Evolutionary conservation across 2,797 vertebrate genomes (phyloP).

Genomic region (Huso huso): DNA sequence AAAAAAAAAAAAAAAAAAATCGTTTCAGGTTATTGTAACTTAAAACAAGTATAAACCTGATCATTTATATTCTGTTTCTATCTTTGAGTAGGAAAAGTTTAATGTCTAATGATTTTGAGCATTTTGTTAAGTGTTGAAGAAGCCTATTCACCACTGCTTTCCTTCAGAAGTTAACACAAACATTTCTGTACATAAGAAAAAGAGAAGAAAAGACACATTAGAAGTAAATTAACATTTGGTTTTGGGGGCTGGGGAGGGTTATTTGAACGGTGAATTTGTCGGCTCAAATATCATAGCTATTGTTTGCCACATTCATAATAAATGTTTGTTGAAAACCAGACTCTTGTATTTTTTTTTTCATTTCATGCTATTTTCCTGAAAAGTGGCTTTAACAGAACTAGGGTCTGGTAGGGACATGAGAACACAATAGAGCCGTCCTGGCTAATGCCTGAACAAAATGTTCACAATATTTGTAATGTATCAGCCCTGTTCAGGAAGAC

Average conservation of each 20-base stretch:
- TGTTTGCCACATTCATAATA: conserved; percentile 63
- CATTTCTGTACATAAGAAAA: conserved; percentile 59
- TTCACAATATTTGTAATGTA: too few species aligned
- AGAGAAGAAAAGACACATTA: conserved; percentile 18
- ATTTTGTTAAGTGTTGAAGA: conserved; percentile 38
- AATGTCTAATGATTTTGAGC: conserved; percentile 50
- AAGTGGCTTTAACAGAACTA: too few species aligned
- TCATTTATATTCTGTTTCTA: conserved; percentile 47
- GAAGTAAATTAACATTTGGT: conserved; percentile 22
- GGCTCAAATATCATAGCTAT: conserved; percentile 44
- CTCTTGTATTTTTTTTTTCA: neutral
- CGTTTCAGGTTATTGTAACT: conserved; percentile 33
- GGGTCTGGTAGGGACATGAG: too few species aligned
- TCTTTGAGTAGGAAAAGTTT: conserved; percentile 48
- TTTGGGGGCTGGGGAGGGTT: conserved; percentile 19
- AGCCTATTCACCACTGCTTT: conserved; percentile 49
- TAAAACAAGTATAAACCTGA: conserved; percentile 29
- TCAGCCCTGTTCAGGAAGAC: too few species aligned
- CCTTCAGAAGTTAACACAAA: conserved; percentile 36
- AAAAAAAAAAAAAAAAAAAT: conserved; percentile 26
- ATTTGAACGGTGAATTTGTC: conserved; percentile 41
- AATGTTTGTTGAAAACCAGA: conserved; percentile 50
- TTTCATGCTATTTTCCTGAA: neutral
- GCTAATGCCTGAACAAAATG: too few species aligned
- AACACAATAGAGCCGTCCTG: too few species aligned